Evolutionary conservation across 2,888 invertebrate genomes (phyloP).

Genomic region (Drosophila austrosaltans): DNA sequence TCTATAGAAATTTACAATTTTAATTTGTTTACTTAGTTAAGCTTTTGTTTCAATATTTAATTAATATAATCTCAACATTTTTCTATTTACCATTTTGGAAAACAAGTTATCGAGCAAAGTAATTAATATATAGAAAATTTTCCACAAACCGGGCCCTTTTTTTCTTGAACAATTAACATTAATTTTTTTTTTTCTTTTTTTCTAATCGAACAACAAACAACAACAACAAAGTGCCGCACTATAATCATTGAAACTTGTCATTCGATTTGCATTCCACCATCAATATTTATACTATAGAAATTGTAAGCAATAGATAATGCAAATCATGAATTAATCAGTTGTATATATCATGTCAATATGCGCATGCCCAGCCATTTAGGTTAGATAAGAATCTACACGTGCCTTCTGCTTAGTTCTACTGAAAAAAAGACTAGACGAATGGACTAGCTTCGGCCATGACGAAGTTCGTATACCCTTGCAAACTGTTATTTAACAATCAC

Average conservation of each 20-base stretch:
- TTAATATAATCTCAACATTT: not conserved
- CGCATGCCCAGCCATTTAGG: slow-evolving; percentile 3
- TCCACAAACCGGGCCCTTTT: slow-evolving; percentile 2
- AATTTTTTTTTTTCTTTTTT: not conserved
- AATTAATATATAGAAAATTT: slow-evolving; percentile 1
- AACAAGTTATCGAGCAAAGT: not conserved
- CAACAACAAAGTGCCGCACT: not conserved
- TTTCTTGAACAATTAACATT: slow-evolving; percentile 2
- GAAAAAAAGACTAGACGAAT: no score
- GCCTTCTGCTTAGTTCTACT: not conserved
- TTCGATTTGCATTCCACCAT: not conserved
- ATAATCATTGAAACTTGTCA: not conserved
- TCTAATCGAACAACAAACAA: not conserved
- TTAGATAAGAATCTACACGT: not conserved
- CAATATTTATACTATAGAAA: no score
- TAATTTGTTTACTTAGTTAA: no score
- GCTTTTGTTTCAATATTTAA: no score
- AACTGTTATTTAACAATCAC: no score
- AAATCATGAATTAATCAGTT: slow-evolving; percentile 8
- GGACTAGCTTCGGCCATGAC: no score
- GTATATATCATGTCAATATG: slow-evolving; percentile 2
- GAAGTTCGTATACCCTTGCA: no score
- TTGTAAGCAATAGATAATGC: not conserved
- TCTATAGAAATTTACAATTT: no score
- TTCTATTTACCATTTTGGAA: not conserved